Base-by-base conservation (phyloP, 35 echinoderm and acorn worm species). In the Patiria miniata region DNA sequence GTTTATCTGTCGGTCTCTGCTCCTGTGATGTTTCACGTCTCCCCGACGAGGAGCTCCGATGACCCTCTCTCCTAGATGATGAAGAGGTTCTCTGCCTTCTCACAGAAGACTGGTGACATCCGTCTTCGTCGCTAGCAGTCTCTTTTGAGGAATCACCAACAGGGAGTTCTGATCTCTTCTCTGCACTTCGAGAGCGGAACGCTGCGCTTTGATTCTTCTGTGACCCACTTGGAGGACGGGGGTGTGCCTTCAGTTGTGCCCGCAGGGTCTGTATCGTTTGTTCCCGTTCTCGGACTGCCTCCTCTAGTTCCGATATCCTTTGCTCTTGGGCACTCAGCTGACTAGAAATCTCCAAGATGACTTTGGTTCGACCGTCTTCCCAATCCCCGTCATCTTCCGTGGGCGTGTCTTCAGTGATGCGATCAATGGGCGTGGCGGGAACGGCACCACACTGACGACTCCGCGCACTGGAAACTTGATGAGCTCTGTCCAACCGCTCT, bases 261-360 rank as follows among this genome's bases (percentile, higher is more conserved):
- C 29, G 61, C 19, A 87, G 56, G 29, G 86, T 55, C 21, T 65
- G 79, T 36, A 91, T 61, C 14, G 56, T 7, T 47, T 14, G 10
- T 17, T 91, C 90, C 37, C 44, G 86, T 56, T 87, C 77, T 38
- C 86, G 39, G 8, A 92, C 40, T 2, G 55, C 39, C n/a, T 68
- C 79, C 81, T 86, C 51, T 8, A 92, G 79, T 30, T 92, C 78
- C 12, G 18, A n/a, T 36, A 92, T 92, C 19, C 51, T 69, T 36
- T 92, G 83, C 17, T 92, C 84, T 37, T 92, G 90, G 18, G 40
- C 23, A 30, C 52, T 82, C 5, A 92, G 77, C 34, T 92, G 83
- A 42, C 55, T 87, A 0, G 90, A 92, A 23, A 92, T 52, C 61
- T 92, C 84, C 23, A 92, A 55, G 54, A 92, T 92, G 30, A 92